Evolutionary conservation across 2,888 invertebrate genomes (phyloP).

Genomic region (Sinelater perroti): DNA sequence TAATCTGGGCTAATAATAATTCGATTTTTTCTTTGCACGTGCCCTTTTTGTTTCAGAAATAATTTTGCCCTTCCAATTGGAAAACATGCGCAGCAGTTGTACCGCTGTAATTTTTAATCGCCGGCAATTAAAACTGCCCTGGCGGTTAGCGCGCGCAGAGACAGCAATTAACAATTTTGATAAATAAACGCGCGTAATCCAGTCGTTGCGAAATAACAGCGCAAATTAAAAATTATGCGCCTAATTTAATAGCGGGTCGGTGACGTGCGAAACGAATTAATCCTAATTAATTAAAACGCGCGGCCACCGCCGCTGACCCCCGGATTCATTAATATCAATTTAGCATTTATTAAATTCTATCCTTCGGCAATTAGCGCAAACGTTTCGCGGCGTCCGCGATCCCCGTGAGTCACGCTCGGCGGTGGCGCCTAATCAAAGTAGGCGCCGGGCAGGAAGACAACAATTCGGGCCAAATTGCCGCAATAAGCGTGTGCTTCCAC

Average conservation of each 20-base stretch:
- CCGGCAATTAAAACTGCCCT: too few species aligned
- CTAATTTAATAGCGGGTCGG: slow-evolving; percentile 26
- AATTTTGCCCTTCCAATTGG: too few species aligned
- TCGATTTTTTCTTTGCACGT: too few species aligned
- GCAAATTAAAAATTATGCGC: slow-evolving; percentile 24
- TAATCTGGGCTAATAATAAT: too few species aligned
- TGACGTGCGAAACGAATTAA: slow-evolving; percentile 32
- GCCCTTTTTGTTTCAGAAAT: too few species aligned
- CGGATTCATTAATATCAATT: slow-evolving; percentile 39
- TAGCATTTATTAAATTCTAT: slow-evolving; percentile 38
- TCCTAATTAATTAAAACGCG: slow-evolving; percentile 41
- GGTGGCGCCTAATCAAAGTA: slow-evolving; percentile 39
- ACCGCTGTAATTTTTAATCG: too few species aligned
- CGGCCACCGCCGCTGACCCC: slow-evolving; percentile 30
- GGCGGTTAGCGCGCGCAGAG: too few species aligned
- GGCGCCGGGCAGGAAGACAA: slow-evolving; percentile 44
- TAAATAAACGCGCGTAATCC: background rate
- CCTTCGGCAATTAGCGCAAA: slow-evolving; percentile 37
- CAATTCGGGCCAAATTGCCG: slow-evolving; percentile 41
- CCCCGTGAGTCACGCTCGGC: slow-evolving; percentile 30
- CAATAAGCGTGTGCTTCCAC: slow-evolving; percentile 42
- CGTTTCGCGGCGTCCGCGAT: slow-evolving; percentile 35
- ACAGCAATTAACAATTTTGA: too few species aligned
- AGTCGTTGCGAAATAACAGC: background rate
- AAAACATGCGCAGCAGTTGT: too few species aligned